phyloP scores from a whole-genome alignment of 2,888 invertebrate species.

The Eupithecia inturbata region DNA sequence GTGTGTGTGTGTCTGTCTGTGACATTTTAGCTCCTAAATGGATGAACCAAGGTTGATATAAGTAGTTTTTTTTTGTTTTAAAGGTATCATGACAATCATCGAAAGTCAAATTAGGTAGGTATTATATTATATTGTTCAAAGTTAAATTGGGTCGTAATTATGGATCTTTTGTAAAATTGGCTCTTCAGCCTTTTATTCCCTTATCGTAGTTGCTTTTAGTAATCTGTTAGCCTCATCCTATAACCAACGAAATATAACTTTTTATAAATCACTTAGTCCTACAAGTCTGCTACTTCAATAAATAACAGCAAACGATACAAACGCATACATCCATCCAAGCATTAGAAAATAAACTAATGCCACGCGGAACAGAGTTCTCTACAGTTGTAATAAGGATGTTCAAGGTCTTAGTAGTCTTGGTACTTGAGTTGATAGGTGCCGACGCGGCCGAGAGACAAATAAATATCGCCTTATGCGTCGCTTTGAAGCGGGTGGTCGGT shows the following conservation, averaged over 20 bases:
- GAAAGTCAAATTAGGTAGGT: too few species aligned
- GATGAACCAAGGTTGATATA: too few species aligned
- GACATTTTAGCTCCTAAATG: too few species aligned
- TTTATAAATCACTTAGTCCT: constrained; percentile 5
- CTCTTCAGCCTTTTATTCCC: too few species aligned
- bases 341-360: constrained; percentile 9
- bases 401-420: constrained; percentile 22
- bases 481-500: constrained; percentile 67
- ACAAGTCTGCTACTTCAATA: constrained; percentile 14
- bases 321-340: constrained; percentile 13
- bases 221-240: too few species aligned
- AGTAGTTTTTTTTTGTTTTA: too few species aligned
- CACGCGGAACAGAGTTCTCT: constrained; percentile 46
- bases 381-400: constrained; percentile 33
- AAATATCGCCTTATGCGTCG: constrained; percentile 69
- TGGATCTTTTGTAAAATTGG: too few species aligned
- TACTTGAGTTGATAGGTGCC: constrained; percentile 62
- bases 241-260: background rate
- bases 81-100: too few species aligned
- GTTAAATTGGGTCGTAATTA: too few species aligned
- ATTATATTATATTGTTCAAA: too few species aligned
- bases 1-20: too few species aligned
- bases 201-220: too few species aligned
- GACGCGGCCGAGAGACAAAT: constrained; percentile 67
- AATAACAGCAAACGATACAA: constrained; percentile 30